Base-by-base conservation (phyloP, 2,797 vertebrate genomes). In the Chelidonichthys spinosus region DNA sequence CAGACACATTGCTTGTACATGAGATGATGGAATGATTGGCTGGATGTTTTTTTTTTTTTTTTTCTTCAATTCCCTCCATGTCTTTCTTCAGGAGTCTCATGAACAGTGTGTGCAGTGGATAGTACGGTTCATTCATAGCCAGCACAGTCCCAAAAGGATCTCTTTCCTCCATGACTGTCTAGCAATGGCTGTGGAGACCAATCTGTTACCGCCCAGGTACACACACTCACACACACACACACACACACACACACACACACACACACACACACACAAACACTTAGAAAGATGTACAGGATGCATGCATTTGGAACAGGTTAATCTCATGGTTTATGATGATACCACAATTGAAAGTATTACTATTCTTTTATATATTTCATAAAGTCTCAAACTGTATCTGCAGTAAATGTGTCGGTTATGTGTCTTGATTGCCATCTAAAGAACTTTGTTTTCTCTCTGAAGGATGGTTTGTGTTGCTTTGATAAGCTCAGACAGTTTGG, bases 101-200 rank as follows among this genome's bases (percentile, higher is more conserved):
- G 97, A 99, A 40, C 98, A 98, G 35, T 99, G 98, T 61, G 95
- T 99, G 36, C 97, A 98, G 74, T 99, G 98, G 98, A 97, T 99
- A 60, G 97, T 99, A 66, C 95, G 96, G 53, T 99, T 99, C 74
- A 97, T 97, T 77, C 98, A 99, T 86, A 95, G 95, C 81, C 98
- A 99, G 35, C 98, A 99, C 81, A 99, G 98, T 83, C 97, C 98
- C 37, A 99, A 99, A 90, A 95, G 98, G 89, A 98, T 99, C 91
- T 97, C 98, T 67, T 99, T 99, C 88, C 96, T 99, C 42, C 99
- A 99, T 11, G 98, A 99, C 90, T 99, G 97, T 83, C 90, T 99
- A 66, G 97, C 96, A 14, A 98, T 98, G 97, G 98, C 98, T 65
- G 98, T 99, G 61, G 98, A 99, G 92, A 99, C 97, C 36, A 96